These are phyloP conservation scores for Motacilla alba DNA, from an alignment of 2,113 vertebrate species.

Conservation along the genomic window DNA sequence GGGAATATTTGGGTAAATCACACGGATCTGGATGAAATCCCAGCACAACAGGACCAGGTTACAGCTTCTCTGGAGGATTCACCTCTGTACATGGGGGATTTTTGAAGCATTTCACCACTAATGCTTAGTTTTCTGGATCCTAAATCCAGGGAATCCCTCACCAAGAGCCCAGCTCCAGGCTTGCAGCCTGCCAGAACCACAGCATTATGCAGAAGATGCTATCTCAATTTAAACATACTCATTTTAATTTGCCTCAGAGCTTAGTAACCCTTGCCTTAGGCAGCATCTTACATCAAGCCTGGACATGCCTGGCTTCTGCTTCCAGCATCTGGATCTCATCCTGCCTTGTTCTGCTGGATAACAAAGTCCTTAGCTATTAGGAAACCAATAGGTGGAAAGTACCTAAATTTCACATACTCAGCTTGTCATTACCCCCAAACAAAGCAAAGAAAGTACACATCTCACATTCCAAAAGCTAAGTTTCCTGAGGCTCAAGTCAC, in stretches of 20 bases:
- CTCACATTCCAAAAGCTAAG: background rate
- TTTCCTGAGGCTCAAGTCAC: background rate
- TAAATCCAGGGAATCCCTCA: background rate
- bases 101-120: background rate
- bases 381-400: background rate
- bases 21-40: background rate
- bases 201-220: background rate
- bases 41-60: background rate
- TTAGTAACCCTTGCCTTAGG: background rate
- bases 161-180: background rate
- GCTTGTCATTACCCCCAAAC: background rate
- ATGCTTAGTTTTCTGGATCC: background rate
- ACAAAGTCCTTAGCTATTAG: background rate
- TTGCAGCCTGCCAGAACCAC: background rate
- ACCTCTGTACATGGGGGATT: background rate
- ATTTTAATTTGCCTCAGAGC: background rate
- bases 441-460: background rate
- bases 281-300: background rate
- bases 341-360: background rate
- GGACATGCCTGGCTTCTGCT: background rate
- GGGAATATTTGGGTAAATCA: background rate
- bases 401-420: background rate
- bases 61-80: background rate
- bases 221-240: background rate
- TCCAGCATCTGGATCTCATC: background rate